Base-by-base conservation (phyloP, 1,140 invertebrate species). In the Reticulitermes speratus region DNA sequence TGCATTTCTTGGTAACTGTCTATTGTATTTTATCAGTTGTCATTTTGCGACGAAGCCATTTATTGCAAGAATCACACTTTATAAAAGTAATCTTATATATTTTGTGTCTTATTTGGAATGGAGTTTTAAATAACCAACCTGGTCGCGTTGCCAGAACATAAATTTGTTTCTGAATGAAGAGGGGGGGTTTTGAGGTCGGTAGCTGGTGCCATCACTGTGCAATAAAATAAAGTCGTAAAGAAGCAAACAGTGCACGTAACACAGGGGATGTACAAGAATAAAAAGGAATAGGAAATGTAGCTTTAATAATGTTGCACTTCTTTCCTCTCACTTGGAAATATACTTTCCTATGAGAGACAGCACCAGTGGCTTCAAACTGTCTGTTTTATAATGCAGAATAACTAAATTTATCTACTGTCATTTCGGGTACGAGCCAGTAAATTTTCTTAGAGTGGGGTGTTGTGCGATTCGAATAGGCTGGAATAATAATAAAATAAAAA, bases 301-400 rank as follows among this genome's bases (percentile, higher is more conserved):
- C 65, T 75, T n/a, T 75, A 75, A 75, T 75, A 30, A 75, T 30
- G 65, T 30, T 30, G 25, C 65, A 7, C 65, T 55, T 21, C 52
- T 19, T 14, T 55, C 52, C 52, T 1, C 52, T 55, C 52, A 55
- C 19, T 1, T 55, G 52, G 19, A 55, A 55, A 55, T 55, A 19
- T 55, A 55, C 19, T 55, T 55, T 55, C 52, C 52, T 19, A 55
- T 16, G 52, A 55, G n/a, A 30, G 65, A 75, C 65, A 30, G n/a
- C 25, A 9, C 25, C 59, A 30, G 65, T 5, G 25, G 65, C 65
- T 30, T 30, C 65, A 14, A 75, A 75, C 7, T 30, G 25, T 25
- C n/a, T 25, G 25, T 75, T 75, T 75, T 75, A 75, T 75, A 75
- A 30, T 75, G 65, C 65, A 75, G 65, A 75, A 75, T 75, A 75